phyloP scores from a whole-genome alignment of 2,113 vertebrate species.

The Hemiprocne comata region DNA sequence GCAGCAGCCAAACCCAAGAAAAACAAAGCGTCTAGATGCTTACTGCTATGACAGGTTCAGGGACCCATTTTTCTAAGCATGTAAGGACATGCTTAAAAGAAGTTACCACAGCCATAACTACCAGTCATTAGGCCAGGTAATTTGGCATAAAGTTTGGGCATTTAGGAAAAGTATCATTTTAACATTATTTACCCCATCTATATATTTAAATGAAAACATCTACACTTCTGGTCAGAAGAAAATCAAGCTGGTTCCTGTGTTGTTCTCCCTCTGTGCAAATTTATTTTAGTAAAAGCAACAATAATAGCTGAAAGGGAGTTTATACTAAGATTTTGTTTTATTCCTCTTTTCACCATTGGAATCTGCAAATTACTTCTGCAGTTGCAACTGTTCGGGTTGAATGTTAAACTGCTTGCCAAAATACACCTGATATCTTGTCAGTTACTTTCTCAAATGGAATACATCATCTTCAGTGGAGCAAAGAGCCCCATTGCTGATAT shows the following conservation, averaged over 20 bases:
- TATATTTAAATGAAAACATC: background rate
- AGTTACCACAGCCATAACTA: background rate
- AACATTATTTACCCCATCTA: background rate
- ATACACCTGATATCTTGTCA: slow-evolving; percentile 36
- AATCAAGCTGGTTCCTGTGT: background rate
- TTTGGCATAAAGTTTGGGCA: background rate
- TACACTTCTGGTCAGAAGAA: background rate
- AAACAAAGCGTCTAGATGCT: background rate
- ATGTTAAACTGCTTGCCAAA: slow-evolving; percentile 59
- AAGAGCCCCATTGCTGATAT: background rate
- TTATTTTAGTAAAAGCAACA: background rate
- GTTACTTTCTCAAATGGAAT: slow-evolving; percentile 46
- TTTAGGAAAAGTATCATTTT: background rate
- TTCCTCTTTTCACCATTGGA: background rate
- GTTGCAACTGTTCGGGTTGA: background rate
- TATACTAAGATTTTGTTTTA: background rate
- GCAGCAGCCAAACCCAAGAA: background rate
- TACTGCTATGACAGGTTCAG: background rate
- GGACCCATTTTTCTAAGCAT: background rate
- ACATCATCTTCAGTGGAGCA: slow-evolving; percentile 37
- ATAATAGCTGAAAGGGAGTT: background rate
- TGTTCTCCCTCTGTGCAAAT: background rate
- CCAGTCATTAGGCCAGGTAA: background rate
- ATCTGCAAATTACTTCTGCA: background rate
- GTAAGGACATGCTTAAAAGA: background rate